A percentile compares a stretch with the other conserved stretches of the same genome.
Evolutionary conservation across 2,888 invertebrate genomes (phyloP).

Genomic region (Pyrochroa serraticornis): DNA sequence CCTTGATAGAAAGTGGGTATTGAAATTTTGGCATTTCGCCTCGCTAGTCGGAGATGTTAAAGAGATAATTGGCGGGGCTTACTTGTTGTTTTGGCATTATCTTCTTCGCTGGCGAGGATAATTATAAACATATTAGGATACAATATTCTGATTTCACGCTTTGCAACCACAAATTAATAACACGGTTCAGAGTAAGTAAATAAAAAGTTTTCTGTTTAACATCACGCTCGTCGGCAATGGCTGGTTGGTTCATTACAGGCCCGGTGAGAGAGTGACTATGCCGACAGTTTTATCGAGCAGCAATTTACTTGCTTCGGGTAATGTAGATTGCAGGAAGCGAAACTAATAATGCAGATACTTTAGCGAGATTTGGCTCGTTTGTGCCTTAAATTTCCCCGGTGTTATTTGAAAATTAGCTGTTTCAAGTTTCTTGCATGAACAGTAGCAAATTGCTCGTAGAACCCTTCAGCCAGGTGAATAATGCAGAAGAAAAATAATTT

Average conservation of each 20-base stretch:
- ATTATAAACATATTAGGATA: conserved; percentile 36
- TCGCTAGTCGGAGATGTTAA: no score
- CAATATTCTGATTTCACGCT: conserved; percentile 34
- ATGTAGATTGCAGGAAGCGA: conserved; percentile 34
- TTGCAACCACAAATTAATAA: conserved; percentile 29
- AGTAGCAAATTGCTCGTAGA: no score
- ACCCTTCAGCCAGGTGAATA: no score
- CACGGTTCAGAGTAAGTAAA: conserved; percentile 16
- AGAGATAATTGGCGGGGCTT: no score
- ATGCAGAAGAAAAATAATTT: no score
- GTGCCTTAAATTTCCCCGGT: conserved; percentile 21
- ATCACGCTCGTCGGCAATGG: conserved; percentile 21
- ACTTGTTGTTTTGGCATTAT: conserved; percentile 13
- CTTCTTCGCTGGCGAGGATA: conserved; percentile 29
- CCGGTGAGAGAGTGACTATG: conserved; percentile 27
- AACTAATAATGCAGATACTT: conserved; percentile 31
- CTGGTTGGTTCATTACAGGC: conserved; percentile 24
- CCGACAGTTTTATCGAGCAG: conserved; percentile 33
- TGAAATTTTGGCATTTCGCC: neutral
- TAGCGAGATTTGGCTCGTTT: conserved; percentile 26
- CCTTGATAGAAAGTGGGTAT: neutral
- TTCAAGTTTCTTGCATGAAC: no score
- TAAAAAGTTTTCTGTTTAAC: conserved; percentile 22
- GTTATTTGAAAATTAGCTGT: conserved; percentile 11
- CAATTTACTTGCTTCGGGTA: conserved; percentile 31